Percentiles rank a stretch among this genome's conserved stretches.
Evolutionary conservation across 2,113 vertebrate genomes (phyloP).

Genomic region (Lutjanus erythropterus): DNA sequence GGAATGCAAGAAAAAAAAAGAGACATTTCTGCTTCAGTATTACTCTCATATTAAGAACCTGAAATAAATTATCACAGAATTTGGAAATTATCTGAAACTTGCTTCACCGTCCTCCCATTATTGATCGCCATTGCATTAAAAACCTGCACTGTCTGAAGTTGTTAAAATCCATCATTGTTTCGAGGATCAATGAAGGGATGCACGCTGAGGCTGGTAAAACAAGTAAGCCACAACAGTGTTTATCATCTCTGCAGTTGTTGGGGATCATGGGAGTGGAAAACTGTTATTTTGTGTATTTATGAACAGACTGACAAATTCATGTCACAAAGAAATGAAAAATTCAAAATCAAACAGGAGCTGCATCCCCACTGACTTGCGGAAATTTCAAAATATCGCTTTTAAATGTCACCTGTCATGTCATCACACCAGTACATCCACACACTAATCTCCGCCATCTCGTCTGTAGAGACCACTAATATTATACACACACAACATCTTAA

Average conservation of each 20-base stretch:
- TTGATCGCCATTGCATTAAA: constrained; percentile 27
- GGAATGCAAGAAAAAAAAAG: constrained; percentile 19
- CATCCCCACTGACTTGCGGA: not conserved
- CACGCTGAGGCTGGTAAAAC: constrained; percentile 25
- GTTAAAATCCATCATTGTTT: constrained; percentile 50
- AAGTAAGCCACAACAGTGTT: constrained; percentile 38
- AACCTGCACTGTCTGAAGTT: constrained; percentile 14
- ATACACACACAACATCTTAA: not conserved
- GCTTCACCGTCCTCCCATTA: constrained; percentile 1
- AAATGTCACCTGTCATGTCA: constrained; percentile 26
- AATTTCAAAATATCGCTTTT: constrained; percentile 4
- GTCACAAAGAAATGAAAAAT: not conserved
- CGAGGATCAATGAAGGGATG: constrained; percentile 32
- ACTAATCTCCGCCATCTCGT: not conserved
- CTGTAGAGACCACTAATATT: not conserved
- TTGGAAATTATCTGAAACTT: not conserved
- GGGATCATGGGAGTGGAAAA: constrained; percentile 28
- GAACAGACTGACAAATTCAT: constrained; percentile 6
- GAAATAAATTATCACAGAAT: not conserved
- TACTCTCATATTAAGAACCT: constrained; percentile 5
- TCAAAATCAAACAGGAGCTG: not conserved
- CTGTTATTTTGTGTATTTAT: constrained; percentile 21
- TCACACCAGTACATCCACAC: not conserved
- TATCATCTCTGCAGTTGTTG: constrained; percentile 48
- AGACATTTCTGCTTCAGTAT: constrained; percentile 6